Percentiles rank a stretch among this genome's conserved stretches.
phyloP scores from a whole-genome alignment of 2,797 vertebrate genomes.

The Diglossa cyanea region DNA sequence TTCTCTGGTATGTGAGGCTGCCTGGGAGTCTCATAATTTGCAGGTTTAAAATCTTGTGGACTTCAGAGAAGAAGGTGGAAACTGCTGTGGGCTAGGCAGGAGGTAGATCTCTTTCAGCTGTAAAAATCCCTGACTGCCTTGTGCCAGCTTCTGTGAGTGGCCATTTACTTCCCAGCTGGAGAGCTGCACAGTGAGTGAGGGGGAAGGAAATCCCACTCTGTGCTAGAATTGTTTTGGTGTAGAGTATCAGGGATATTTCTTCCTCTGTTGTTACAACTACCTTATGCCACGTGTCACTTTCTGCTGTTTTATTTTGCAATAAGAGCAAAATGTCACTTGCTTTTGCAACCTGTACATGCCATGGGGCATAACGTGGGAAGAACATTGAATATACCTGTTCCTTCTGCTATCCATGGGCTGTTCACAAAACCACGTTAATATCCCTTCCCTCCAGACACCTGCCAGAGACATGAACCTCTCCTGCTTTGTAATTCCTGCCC shows the following conservation, averaged over 20 bases:
- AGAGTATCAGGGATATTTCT: not conserved
- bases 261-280: not conserved
- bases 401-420: not conserved
- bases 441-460: not conserved
- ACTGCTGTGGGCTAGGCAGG: not conserved
- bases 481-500: not conserved
- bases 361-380: not conserved
- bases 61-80: not conserved
- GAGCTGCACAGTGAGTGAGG: fast-evolving
- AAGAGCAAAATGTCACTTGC: not conserved
- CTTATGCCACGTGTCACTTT: not conserved
- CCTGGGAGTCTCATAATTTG: not conserved
- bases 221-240: not conserved
- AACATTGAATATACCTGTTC: not conserved
- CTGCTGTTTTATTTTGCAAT: not conserved
- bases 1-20: not conserved
- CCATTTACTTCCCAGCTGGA: not conserved
- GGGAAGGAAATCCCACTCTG: not conserved
- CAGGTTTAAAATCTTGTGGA: not conserved
- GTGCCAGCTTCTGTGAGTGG: not conserved
- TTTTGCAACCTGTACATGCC: not conserved
- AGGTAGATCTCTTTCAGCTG: not conserved
- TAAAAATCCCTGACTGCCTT: not conserved
- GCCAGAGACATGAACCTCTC: not conserved
- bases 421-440: not conserved